These are phyloP conservation scores for Prionailurus bengalensis DNA, from an alignment of 2,113 vertebrate species.

Conservation along the genomic window DNA sequence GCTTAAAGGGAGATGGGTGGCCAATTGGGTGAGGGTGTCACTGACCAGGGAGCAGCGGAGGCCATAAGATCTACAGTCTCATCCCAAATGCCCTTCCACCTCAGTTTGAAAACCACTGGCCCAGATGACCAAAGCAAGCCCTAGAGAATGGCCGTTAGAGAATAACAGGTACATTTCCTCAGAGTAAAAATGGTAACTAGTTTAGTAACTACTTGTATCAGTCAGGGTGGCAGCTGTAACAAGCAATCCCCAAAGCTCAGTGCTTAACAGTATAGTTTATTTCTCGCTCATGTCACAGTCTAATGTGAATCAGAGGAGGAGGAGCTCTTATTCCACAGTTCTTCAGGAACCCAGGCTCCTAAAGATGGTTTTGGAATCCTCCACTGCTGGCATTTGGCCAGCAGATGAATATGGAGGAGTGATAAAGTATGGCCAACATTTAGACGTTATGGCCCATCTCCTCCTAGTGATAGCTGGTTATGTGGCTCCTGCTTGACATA, in stretches of 20 bases:
- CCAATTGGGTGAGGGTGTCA: not conserved
- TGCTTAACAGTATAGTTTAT: not conserved
- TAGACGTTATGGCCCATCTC: not conserved
- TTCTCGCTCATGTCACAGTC: not conserved
- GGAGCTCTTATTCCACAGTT: not conserved
- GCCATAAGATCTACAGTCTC: not conserved
- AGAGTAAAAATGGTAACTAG: not conserved
- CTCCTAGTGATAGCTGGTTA: constrained; percentile 13
- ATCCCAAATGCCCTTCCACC: not conserved
- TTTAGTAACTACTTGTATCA: not conserved
- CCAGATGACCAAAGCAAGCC: not conserved
- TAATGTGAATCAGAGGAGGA: not conserved
- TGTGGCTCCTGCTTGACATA: not conserved
- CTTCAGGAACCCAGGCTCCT: not conserved
- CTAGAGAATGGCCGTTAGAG: not conserved
- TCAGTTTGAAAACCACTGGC: not conserved
- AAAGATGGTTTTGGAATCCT: not conserved
- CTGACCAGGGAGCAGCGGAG: not conserved
- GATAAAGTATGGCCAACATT: not conserved
- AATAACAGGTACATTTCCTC: not conserved
- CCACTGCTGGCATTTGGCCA: not conserved
- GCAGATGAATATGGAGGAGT: not conserved
- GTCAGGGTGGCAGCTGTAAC: not conserved
- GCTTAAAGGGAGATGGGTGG: not conserved
- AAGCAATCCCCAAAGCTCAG: not conserved